Percentiles rank a stretch among this genome's conserved stretches.
phyloP scores from a whole-genome alignment of 1,140 invertebrate genomes.

The Trichoplusia ni region DNA sequence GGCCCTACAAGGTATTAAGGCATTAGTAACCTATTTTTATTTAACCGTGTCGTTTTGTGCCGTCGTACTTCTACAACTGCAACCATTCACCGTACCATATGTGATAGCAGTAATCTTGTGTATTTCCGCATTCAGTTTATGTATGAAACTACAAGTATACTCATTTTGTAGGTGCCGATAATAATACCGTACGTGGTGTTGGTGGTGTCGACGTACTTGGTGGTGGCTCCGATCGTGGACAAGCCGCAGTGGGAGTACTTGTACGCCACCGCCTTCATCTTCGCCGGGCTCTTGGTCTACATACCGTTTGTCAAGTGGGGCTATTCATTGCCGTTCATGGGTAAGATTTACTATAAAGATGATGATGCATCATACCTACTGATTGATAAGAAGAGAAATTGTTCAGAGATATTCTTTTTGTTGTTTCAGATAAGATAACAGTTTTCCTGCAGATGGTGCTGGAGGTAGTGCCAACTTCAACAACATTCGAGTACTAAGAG shows the following conservation, averaged over 20 bases:
- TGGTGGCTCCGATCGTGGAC: constrained; percentile 95
- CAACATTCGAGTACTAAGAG: constrained; percentile 85
- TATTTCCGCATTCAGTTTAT: no score
- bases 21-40: no score
- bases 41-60: no score
- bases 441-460: constrained; percentile 94
- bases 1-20: constrained; percentile 93
- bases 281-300: constrained; percentile 94
- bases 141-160: no score
- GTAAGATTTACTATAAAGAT: constrained; percentile 80
- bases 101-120: no score
- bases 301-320: constrained; percentile 96
- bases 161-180: constrained; percentile 88
- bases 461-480: constrained; percentile 94
- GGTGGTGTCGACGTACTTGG: constrained; percentile 94
- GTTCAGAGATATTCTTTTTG: not conserved
- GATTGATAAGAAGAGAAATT: not conserved
- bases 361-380: no score
- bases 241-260: constrained; percentile 95
- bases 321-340: constrained; percentile 90
- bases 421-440: constrained; percentile 90
- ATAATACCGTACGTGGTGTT: constrained; percentile 94
- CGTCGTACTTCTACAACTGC: no score
- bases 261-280: constrained; percentile 94
- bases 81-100: no score